Conservation (phyloP, 2,113 vertebrate species). For the Actenoides hombroni region DNA sequence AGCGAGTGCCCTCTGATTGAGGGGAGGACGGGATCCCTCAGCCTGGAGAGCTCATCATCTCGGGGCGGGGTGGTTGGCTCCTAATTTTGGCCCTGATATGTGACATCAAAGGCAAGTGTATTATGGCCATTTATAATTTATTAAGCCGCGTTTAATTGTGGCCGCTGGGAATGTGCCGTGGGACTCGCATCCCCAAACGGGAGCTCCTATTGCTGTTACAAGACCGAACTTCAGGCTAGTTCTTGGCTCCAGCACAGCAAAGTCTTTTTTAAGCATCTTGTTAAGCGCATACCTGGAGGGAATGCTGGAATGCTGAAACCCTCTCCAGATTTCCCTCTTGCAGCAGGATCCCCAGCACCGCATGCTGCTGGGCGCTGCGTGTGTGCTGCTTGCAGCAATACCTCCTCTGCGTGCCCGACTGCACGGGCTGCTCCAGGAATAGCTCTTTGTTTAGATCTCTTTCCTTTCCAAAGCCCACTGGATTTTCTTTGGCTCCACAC, state of each 20-base stretch:
- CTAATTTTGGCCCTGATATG: neutral
- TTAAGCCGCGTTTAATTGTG: too few relatives aligned
- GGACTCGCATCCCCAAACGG: neutral
- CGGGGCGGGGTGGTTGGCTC: neutral
- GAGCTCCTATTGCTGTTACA: neutral
- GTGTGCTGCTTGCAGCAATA: neutral
- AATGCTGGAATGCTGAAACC: neutral
- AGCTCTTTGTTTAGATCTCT: neutral
- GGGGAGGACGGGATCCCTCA: neutral
- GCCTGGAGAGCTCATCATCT: neutral
- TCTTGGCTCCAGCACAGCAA: neutral
- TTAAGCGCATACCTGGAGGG: neutral
- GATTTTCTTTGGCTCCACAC: neutral
- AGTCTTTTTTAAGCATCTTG: neutral
- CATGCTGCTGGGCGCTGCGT: neutral
- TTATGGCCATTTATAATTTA: neutral
- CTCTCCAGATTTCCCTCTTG: neutral
- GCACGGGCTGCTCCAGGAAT: neutral
- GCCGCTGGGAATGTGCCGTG: neutral
- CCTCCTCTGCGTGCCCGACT: neutral
- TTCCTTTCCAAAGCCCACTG: neutral
- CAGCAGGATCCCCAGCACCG: neutral
- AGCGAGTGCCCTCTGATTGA: fast-evolving
- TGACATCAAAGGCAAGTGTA: neutral
- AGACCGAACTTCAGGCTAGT: neutral